Base-by-base conservation (phyloP, 2,797 vertebrate genomes). In the Gephyroberyx darwinii region DNA sequence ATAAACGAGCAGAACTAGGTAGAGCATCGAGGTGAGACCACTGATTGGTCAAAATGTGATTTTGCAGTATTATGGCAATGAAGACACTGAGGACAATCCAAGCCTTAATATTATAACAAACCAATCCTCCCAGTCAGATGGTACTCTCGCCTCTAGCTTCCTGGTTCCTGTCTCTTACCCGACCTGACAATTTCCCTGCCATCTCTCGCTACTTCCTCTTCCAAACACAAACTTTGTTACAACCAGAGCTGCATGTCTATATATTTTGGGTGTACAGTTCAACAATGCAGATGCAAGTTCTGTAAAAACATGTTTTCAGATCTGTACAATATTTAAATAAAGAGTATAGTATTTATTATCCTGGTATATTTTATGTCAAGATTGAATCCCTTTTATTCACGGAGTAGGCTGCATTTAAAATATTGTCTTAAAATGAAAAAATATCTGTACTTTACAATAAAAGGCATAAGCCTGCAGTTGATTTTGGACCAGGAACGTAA, bases 291-390 rank as follows among this genome's bases (percentile, higher is more conserved):
- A 81, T 72, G 72, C 73, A 69, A 74, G 55, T 93, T 95, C 85
- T 95, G 94, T 94, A 92, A 94, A 60, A 20, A 81, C 67, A 93
- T 89, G 92, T 95, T 94, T 95, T 94, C 90, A 92, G 92, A 93
- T 93, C 88, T 96, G 95, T 96, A 95, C 93, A 95, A 94, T 96
- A 96, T 96, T 97, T 96, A 95, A 94, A 97, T 97, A 97, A 97
- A 93, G 85, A 91, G 85, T 93, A 94, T 94, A 95, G 94, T 97
- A 97, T 98, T 98, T 97, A 96, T 97, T 96, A 91, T 48, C 64
- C 65, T 63, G 53, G 35, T 71, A 74, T 81, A 0, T 64, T 62
- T 63, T 31, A 26, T 75, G 75, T 14, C 8, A 30, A 58, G 56
- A 33, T 30, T 26, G 14, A 30, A 45, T 57, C 14, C 33, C 16